These are phyloP conservation scores for Meandrusa payeni DNA, from an alignment of 2,888 invertebrate genomes.

Conservation along the genomic window DNA sequence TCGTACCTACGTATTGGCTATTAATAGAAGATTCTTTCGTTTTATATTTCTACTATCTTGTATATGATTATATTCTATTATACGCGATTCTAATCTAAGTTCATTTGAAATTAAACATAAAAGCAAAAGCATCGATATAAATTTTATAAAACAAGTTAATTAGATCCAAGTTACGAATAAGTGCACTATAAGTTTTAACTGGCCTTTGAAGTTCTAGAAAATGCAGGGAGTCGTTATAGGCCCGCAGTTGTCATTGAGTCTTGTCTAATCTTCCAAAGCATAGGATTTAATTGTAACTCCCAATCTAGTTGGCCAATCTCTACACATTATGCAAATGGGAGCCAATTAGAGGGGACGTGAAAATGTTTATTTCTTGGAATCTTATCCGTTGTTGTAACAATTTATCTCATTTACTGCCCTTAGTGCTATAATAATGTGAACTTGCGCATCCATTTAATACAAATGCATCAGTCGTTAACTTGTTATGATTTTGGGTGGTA, in stretches of 20 bases:
- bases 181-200: not conserved
- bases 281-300: conserved; percentile 23
- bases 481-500: no score
- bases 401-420: conserved; percentile 9
- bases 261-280: conserved; percentile 23
- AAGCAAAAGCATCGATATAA: no score
- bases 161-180: conserved; percentile 28
- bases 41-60: no score
- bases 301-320: conserved; percentile 20
- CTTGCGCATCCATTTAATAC: no score
- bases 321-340: conserved; percentile 24
- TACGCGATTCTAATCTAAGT: no score
- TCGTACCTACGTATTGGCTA: no score
- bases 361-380: conserved; percentile 21
- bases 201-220: conserved; percentile 3
- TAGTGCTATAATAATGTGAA: not conserved
- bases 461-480: no score
- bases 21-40: no score
- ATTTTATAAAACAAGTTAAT: no score
- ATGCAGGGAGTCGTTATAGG: conserved; percentile 5
- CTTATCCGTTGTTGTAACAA: conserved; percentile 4
- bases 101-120: no score
- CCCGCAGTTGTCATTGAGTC: conserved; percentile 13
- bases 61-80: no score
- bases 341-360: conserved; percentile 20